These are phyloP conservation scores for Liasis olivaceus DNA, from an alignment of 2,797 vertebrate genomes.

Conservation along the genomic window DNA sequence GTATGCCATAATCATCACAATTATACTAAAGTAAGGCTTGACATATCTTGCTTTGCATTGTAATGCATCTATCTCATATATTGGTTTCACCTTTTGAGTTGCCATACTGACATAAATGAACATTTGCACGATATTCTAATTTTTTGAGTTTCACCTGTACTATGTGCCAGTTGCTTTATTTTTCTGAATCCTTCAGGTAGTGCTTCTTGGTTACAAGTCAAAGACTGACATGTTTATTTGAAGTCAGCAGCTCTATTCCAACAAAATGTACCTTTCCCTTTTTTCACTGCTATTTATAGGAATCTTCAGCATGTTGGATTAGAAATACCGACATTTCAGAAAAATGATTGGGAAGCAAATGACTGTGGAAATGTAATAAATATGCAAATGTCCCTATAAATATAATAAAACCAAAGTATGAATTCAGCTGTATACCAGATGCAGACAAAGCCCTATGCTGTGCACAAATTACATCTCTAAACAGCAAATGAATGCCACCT, in stretches of 20 bases:
- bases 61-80: too few species aligned
- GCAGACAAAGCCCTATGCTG: slow-evolving; percentile 2
- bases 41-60: too few species aligned
- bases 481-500: background rate
- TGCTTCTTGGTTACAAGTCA: slow-evolving; percentile 8
- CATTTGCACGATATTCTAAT: too few species aligned
- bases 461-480: slow-evolving; percentile 5
- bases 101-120: too few species aligned
- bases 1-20: too few species aligned
- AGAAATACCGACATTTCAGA: slow-evolving; percentile 27
- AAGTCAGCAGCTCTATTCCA: slow-evolving; percentile 18
- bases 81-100: too few species aligned
- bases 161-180: background rate
- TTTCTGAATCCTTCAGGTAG: slow-evolving; percentile 1
- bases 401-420: background rate
- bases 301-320: slow-evolving; percentile 13
- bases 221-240: background rate
- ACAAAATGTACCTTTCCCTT: slow-evolving; percentile 22
- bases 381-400: slow-evolving; percentile 47
- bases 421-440: slow-evolving; percentile 11
- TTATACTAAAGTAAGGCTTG: too few species aligned
- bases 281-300: slow-evolving; percentile 24
- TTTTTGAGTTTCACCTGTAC: too few species aligned
- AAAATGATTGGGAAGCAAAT: slow-evolving; percentile 26
- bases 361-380: slow-evolving; percentile 33